Conservation (phyloP, 2,888 invertebrate species). For the Marasmarcha lunaedactyla region DNA sequence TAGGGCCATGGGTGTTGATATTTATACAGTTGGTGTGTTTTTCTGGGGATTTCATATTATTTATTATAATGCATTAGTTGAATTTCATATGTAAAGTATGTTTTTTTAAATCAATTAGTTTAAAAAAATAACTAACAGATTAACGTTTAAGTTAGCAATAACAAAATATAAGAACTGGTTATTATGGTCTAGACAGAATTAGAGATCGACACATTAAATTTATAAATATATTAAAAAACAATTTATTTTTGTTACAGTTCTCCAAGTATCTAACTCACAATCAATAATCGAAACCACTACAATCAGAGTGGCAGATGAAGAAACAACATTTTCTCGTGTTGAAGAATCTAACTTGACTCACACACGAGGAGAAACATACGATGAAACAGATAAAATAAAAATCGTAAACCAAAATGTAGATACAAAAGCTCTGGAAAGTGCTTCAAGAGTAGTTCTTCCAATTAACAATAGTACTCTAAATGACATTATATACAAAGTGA, state of each 20-base stretch:
- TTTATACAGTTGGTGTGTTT: too few relatives aligned
- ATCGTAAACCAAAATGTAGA: conserved; percentile 21
- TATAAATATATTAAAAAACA: too few relatives aligned
- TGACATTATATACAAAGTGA: conserved; percentile 26
- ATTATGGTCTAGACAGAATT: too few relatives aligned
- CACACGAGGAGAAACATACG: conserved; percentile 12
- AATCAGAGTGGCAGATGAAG: conserved; percentile 20
- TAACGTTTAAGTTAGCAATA: too few relatives aligned
- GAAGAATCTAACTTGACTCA: conserved; percentile 10
- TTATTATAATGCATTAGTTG: too few relatives aligned
- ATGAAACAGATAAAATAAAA: conserved; percentile 22
- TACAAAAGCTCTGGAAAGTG: conserved; percentile 35
- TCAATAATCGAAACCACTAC: conserved; percentile 14
- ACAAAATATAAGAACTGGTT: too few relatives aligned
- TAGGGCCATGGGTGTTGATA: too few relatives aligned
- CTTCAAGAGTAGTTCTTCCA: conserved; percentile 44
- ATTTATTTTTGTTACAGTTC: conserved; percentile 31
- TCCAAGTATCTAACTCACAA: conserved; percentile 31
- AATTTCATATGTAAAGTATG: too few relatives aligned
- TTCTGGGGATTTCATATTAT: too few relatives aligned
- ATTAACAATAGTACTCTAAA: conserved; percentile 29
- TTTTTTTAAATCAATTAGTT: too few relatives aligned
- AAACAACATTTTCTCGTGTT: conserved; percentile 7
- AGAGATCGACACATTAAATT: too few relatives aligned
- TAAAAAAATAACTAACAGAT: too few relatives aligned